Conservation (phyloP, 2,113 vertebrate genomes). For the Alectura lathami region DNA sequence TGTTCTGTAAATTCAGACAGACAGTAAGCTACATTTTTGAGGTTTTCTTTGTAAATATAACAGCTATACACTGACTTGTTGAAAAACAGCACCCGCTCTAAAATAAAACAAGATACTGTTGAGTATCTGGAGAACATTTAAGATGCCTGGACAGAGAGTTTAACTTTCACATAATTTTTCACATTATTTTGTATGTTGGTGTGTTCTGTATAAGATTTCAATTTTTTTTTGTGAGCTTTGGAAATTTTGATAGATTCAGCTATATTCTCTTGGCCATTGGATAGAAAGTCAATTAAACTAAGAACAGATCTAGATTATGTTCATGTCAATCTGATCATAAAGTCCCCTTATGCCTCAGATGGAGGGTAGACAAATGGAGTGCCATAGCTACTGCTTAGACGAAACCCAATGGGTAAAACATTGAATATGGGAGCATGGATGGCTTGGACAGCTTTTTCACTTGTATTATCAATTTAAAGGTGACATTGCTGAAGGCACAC, state of each 20-base stretch:
- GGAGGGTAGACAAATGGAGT: background rate
- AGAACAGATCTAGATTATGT: background rate
- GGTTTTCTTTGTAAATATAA: slow-evolving; percentile 9
- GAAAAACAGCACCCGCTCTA: background rate
- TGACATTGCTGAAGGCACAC: background rate
- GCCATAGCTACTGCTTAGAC: background rate
- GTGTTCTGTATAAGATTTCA: background rate
- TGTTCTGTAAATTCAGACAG: background rate
- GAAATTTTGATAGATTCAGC: background rate
- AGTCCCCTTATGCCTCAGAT: background rate
- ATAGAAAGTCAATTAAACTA: background rate
- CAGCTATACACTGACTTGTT: background rate
- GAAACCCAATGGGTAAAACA: background rate
- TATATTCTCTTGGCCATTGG: background rate
- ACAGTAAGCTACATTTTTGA: background rate
- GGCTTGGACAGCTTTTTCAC: background rate
- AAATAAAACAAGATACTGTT: background rate
- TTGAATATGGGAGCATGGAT: background rate
- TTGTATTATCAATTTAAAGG: background rate
- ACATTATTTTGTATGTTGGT: background rate
- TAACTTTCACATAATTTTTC: background rate
- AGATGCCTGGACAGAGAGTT: background rate
- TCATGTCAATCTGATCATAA: background rate
- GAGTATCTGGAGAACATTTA: background rate
- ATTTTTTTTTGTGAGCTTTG: background rate